Base-by-base conservation (phyloP, 2,113 vertebrate species). In the Salvelinus sp. region DNA sequence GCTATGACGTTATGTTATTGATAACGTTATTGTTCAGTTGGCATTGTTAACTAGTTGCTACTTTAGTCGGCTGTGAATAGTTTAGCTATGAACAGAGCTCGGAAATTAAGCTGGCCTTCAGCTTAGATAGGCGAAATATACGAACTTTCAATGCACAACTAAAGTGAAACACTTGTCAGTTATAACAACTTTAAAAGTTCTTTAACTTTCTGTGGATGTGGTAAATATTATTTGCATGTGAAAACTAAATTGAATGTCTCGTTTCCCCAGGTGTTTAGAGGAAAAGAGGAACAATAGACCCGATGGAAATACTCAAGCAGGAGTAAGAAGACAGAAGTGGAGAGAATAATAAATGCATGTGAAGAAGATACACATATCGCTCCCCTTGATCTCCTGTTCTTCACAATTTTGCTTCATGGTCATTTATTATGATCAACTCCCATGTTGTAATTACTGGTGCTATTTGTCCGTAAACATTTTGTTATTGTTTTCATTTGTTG, bases 401-500 rank as follows among this genome's bases (percentile, higher is more conserved):
- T n/a, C 18, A 62, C 58, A 54, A 54, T 62, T 69, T 12, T 44
- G 38, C 2, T 44, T 44, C 38, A 44, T 44, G 38, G 38, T 44
- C 38, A 44, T 12, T 44, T 44, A 44, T 44, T 28, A 69, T 48
- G 38, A 48, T 69, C n/a, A 50, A 48, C 22, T 47, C 13, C 3
- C 48, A n/a, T 23, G 68, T 69, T 47, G 33, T 23, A 48, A 50
- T 13, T 23, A 6, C 22, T 23, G 44, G 68, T 69, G 48, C 38
- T 25, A 28, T 38, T 69, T 75, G 14, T 54, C 50, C 1, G 16
- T 54, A 14, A 54, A 54, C 16, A 5, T 54, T 16, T 5, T 2
- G 14, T 82, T 81, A 9, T 68, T 33, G 22, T 23, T 68, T 71
- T 20, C 30, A 38, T 78, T 74, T 44, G 38, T 3, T 77, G 64